These are phyloP conservation scores for Pseudorectes ferrugineus DNA, from an alignment of 2,113 vertebrate genomes.

Conservation along the genomic window DNA sequence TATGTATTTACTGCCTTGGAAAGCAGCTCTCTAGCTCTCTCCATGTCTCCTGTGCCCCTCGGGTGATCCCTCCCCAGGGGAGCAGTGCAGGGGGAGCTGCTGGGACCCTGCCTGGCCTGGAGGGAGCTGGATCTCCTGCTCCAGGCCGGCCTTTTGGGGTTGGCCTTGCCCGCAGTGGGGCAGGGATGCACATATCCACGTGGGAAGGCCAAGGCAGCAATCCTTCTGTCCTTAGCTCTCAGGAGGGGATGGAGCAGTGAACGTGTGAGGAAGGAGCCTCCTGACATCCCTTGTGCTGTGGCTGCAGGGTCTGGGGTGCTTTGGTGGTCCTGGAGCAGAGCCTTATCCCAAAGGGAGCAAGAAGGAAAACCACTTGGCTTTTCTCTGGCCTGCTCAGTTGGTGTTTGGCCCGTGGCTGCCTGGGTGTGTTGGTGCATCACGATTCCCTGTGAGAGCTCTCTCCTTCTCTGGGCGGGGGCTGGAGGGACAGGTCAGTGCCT, in stretches of 20 bases:
- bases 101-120: not conserved
- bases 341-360: not conserved
- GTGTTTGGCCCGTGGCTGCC: not conserved
- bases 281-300: fast-evolving
- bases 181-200: fast-evolving
- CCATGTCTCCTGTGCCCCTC: fast-evolving
- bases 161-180: not conserved
- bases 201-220: not conserved
- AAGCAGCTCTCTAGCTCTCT: not conserved
- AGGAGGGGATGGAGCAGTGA: not conserved
- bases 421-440: fast-evolving
- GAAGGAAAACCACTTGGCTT: not conserved
- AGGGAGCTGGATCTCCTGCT: not conserved
- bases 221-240: not conserved
- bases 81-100: not conserved
- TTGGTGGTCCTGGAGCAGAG: fast-evolving
- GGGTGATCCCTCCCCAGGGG: fast-evolving
- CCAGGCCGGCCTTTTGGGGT: not conserved
- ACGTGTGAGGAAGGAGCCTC: not conserved
- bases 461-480: not conserved
- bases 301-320: not conserved
- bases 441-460: not conserved
- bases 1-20: not conserved
- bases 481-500: fast-evolving
- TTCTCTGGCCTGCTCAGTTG: not conserved